Base-by-base conservation (phyloP, 2,888 invertebrate genomes). In the Gandaritis pyraliata region DNA sequence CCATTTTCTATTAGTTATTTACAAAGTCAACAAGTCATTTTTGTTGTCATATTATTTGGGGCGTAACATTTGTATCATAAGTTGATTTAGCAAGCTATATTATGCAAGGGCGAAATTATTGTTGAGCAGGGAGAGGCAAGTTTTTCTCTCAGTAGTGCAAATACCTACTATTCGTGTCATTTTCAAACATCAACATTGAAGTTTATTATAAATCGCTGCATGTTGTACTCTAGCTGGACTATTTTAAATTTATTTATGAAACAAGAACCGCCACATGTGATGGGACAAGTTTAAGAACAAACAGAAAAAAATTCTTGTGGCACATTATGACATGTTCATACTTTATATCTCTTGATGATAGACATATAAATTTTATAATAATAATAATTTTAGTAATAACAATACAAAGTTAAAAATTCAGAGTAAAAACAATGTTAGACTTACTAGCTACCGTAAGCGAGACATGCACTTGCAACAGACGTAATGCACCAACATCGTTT, bases 401-500 rank as follows among this genome's bases (percentile, higher is more conserved):
- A 58, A 48, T 53, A 53, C 48, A 49, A 23, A 13, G 50, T 55
- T 54, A 58, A 51, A 41, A 55, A 51, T 52, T 52, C 54, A 48
- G 29, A 52, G 51, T 55, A 58, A 59, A 62, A 59, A 52, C 53
- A 53, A 53, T 49, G 59, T 64, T 65, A 65, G 56, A 53, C 59
- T 57, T 64, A 53, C 41, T 56, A 64, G 23, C 56, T 64, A 64
- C 59, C 60, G 33, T 30, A 67, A 67, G 68, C 68, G 59, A 58
- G 59, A 57, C 68, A 70, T 70, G 68, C 68, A 64, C 45, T 16
- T 62, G 64, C 62, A 58, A 61, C 58, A 61, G 2, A 61, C 57
- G 57, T 66, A 65, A 70, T 68, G 69, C 71, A 69, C 71, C 64
- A 66, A 52, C 53, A 64, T 60, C 38, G n/a, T 64, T 54, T 57